These are phyloP conservation scores for Antechinus flavipes DNA, from an alignment of 2,113 vertebrate genomes.

Conservation along the genomic window DNA sequence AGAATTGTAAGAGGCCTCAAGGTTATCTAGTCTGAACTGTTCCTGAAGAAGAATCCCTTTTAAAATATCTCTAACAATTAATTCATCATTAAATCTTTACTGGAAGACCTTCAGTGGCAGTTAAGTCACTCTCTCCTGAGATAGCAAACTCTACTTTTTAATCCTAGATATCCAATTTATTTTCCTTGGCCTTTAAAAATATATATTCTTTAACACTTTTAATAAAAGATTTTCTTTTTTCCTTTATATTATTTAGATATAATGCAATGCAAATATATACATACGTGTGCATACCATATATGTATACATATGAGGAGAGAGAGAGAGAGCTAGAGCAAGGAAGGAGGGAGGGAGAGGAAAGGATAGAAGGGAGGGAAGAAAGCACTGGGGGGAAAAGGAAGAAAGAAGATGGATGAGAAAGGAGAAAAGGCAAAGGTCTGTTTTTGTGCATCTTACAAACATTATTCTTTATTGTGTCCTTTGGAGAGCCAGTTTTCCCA, in stretches of 20 bases:
- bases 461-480: too few species aligned
- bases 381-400: too few species aligned
- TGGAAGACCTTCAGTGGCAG: background rate
- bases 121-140: background rate
- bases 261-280: background rate
- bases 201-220: background rate
- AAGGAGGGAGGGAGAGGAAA: too few species aligned
- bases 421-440: too few species aligned
- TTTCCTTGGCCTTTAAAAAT: too few species aligned
- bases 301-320: background rate
- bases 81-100: background rate
- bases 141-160: background rate
- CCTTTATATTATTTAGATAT: background rate
- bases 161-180: background rate
- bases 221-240: background rate
- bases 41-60: background rate
- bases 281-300: background rate
- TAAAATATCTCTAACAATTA: background rate
- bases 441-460: too few species aligned
- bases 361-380: background rate
- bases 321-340: background rate
- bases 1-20: background rate
- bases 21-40: background rate
- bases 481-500: background rate
- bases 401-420: background rate